Evolutionary conservation across 2,888 invertebrate genomes (phyloP).

Genomic region (Actias luna): DNA sequence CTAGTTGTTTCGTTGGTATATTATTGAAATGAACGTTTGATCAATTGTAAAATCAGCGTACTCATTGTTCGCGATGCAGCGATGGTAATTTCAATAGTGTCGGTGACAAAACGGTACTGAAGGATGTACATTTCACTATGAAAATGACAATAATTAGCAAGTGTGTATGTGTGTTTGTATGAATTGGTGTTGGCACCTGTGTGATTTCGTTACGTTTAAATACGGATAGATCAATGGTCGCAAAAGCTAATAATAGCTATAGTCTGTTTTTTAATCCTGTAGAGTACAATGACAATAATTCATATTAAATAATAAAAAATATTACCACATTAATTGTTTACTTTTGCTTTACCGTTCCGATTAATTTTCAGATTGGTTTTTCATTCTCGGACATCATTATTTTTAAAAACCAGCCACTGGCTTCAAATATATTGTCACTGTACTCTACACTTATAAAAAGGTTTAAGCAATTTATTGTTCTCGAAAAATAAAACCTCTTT

Average conservation of each 20-base stretch:
- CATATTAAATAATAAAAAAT: no score
- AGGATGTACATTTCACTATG: conserved; percentile 70
- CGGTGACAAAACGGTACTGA: conserved; percentile 52
- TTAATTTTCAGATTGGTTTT: no score
- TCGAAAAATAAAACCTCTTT: no score
- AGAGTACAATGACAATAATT: no score
- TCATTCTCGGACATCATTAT: no score
- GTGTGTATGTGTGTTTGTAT: conserved; percentile 54
- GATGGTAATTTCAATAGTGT: conserved; percentile 45
- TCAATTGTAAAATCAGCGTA: conserved; percentile 33
- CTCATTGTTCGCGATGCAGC: conserved; percentile 32
- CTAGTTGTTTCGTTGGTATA: conserved; percentile 12
- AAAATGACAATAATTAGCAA: conserved; percentile 67
- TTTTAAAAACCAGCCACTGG: no score
- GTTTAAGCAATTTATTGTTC: no score
- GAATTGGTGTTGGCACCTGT: conserved; percentile 46
- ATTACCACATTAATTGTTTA: no score
- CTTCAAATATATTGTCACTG: no score
- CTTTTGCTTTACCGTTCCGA: no score
- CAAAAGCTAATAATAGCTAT: conserved; percentile 17
- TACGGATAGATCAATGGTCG: not conserved
- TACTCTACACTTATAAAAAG: no score
- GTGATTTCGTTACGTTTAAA: conserved; percentile 36
- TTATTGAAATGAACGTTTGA: not conserved
- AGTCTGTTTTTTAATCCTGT: not conserved